These are phyloP conservation scores for Cynaeus angustus DNA, from an alignment of 2,888 invertebrate genomes.

Conservation along the genomic window DNA sequence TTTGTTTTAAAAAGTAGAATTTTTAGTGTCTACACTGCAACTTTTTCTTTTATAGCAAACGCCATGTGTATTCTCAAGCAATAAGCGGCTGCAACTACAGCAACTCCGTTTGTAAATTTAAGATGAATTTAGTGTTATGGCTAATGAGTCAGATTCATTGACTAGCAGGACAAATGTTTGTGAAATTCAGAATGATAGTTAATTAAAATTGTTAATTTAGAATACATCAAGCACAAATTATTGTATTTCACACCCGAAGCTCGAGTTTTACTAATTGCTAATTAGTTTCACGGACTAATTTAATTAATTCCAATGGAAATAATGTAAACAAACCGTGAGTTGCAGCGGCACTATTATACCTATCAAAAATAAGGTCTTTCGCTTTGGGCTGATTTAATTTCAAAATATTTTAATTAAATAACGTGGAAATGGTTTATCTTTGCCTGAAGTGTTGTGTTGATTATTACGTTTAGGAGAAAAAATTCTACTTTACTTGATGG, in stretches of 20 bases:
- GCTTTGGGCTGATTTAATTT: conserved; percentile 10
- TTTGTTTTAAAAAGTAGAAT: no score
- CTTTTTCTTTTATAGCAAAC: not conserved
- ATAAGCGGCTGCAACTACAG: conserved; percentile 46
- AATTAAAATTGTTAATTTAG: conserved; percentile 63
- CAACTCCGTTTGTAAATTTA: conserved; percentile 18
- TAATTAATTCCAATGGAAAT: conserved; percentile 53
- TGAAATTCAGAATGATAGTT: conserved; percentile 60
- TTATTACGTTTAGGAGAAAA: conserved; percentile 9
- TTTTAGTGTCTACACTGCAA: not conserved
- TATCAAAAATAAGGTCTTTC: conserved; percentile 15
- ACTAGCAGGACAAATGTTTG: conserved; percentile 50
- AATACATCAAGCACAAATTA: conserved; percentile 61
- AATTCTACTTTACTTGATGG: not conserved
- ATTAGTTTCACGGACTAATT: conserved; percentile 56
- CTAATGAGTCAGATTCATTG: conserved; percentile 47
- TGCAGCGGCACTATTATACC: conserved; percentile 25
- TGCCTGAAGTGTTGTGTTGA: conserved; percentile 5
- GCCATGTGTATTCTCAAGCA: conserved; percentile 63
- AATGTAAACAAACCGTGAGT: conserved; percentile 42
- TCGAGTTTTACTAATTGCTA: conserved; percentile 58
- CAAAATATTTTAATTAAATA: conserved; percentile 24
- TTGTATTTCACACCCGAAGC: conserved; percentile 55
- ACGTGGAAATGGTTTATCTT: conserved; percentile 15
- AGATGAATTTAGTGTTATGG: conserved; percentile 32